Evolutionary conservation across 2,113 vertebrate genomes (phyloP).

Genomic region (Callopanchax toddi): DNA sequence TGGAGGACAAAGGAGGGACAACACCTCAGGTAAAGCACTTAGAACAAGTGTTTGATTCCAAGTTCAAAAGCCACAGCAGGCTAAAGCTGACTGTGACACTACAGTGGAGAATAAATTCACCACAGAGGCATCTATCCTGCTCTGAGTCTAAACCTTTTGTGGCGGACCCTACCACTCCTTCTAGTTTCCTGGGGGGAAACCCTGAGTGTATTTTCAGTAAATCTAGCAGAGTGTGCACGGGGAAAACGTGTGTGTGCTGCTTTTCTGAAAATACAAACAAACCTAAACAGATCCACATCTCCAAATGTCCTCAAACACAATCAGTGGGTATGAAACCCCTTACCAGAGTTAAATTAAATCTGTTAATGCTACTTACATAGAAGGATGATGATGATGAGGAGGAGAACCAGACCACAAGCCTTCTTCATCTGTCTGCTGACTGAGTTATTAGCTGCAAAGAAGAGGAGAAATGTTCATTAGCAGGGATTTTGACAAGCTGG

Average conservation of each 20-base stretch:
- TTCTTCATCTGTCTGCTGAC: slow-evolving; percentile 49
- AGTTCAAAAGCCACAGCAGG: slow-evolving; percentile 6
- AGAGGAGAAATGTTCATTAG: slow-evolving; percentile 11
- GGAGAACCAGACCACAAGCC: slow-evolving; percentile 34
- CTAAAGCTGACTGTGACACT: slow-evolving; percentile 6
- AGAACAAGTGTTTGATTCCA: background rate
- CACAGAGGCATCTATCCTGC: background rate
- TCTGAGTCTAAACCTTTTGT: slow-evolving; percentile 6
- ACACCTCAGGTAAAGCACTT: background rate
- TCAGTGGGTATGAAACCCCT: background rate
- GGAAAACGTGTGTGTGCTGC: background rate
- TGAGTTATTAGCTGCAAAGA: slow-evolving; percentile 31
- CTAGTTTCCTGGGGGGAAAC: slow-evolving; percentile 13
- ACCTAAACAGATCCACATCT: background rate
- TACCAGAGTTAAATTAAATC: background rate
- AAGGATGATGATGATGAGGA: slow-evolving; percentile 42
- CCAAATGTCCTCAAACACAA: background rate
- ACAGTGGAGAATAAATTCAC: background rate
- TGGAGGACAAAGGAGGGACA: slow-evolving; percentile 31
- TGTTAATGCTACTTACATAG: slow-evolving; percentile 55
- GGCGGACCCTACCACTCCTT: background rate
- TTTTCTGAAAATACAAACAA: slow-evolving; percentile 2
- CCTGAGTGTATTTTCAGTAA: background rate
- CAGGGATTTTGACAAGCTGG: slow-evolving; percentile 17
- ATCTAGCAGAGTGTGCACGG: background rate